These are phyloP conservation scores for Pterocles gutturalis DNA, from an alignment of 2,113 vertebrate species.

Conservation along the genomic window DNA sequence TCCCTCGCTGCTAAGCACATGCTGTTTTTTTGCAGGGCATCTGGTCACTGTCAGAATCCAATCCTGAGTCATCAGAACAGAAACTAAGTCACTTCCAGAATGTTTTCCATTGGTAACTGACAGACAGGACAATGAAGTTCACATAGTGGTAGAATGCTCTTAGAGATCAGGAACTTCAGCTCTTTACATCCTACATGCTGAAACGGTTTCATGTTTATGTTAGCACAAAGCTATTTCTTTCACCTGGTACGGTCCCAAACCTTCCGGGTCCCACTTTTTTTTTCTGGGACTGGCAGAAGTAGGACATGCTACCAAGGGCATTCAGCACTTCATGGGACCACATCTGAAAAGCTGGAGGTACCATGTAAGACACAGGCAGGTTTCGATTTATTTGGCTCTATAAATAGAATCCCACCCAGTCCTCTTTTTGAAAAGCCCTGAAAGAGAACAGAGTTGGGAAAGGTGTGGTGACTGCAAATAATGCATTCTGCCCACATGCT, in stretches of 20 bases:
- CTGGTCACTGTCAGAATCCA: neutral
- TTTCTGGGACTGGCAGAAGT: neutral
- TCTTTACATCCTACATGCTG: neutral
- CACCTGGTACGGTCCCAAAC: neutral
- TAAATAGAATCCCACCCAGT: conserved; percentile 57
- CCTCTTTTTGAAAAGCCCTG: conserved; percentile 41
- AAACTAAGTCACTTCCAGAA: neutral
- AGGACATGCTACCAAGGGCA: neutral
- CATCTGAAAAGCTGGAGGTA: conserved; percentile 22
- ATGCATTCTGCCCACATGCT: conserved; percentile 42
- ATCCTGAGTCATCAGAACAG: neutral
- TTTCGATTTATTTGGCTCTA: conserved; percentile 70
- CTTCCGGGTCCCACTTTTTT: neutral
- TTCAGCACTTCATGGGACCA: neutral
- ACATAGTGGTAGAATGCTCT: neutral
- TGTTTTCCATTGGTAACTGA: neutral
- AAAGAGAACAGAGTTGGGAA: conserved; percentile 68
- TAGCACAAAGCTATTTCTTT: neutral
- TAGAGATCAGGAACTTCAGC: neutral
- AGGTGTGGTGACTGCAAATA: conserved; percentile 66
- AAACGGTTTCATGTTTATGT: neutral
- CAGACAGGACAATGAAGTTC: neutral
- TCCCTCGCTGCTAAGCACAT: neutral
- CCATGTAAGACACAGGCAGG: neutral
- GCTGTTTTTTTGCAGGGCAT: rapidly evolving